Evolutionary conservation across 2,113 vertebrate species (phyloP).

Genomic region (Coreoperca whiteheadi): DNA sequence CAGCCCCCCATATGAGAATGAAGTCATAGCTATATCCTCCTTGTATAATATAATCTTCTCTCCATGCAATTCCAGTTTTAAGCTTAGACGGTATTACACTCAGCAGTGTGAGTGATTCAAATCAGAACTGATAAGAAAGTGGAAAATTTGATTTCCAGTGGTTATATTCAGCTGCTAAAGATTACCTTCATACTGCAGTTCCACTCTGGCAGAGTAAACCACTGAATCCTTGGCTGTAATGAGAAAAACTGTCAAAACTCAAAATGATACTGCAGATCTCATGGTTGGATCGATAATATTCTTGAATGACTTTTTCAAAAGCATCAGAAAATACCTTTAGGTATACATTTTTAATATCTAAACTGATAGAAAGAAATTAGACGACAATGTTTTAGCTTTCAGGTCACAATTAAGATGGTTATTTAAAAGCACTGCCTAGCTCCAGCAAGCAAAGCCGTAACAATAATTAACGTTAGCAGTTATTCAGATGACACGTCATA

Average conservation of each 20-base stretch:
- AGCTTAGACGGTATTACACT: slow-evolving; percentile 18
- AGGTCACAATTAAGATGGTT: background rate
- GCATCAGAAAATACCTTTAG: slow-evolving; percentile 1
- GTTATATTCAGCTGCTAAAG: slow-evolving; percentile 10
- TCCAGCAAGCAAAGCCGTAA: slow-evolving; percentile 15
- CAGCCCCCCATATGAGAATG: slow-evolving; percentile 36
- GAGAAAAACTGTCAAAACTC: background rate
- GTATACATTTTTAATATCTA: background rate
- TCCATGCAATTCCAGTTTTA: slow-evolving; percentile 14
- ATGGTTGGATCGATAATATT: background rate
- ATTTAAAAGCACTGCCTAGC: slow-evolving; percentile 8
- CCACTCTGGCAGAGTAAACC: background rate
- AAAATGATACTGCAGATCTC: slow-evolving; percentile 3
- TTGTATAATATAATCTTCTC: slow-evolving; percentile 20
- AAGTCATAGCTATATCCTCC: slow-evolving; percentile 48
- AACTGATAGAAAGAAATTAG: background rate
- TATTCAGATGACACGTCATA: slow-evolving; percentile 42
- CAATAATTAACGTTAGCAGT: slow-evolving; percentile 46
- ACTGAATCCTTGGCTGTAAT: background rate
- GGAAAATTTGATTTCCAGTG: slow-evolving; percentile 44
- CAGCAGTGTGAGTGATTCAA: slow-evolving; percentile 19
- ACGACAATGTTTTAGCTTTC: background rate
- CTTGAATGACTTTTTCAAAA: background rate
- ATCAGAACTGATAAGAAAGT: slow-evolving; percentile 35
- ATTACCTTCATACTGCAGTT: slow-evolving; percentile 6